phyloP scores from a whole-genome alignment of 2,888 invertebrate species.

The Unio delphinus region DNA sequence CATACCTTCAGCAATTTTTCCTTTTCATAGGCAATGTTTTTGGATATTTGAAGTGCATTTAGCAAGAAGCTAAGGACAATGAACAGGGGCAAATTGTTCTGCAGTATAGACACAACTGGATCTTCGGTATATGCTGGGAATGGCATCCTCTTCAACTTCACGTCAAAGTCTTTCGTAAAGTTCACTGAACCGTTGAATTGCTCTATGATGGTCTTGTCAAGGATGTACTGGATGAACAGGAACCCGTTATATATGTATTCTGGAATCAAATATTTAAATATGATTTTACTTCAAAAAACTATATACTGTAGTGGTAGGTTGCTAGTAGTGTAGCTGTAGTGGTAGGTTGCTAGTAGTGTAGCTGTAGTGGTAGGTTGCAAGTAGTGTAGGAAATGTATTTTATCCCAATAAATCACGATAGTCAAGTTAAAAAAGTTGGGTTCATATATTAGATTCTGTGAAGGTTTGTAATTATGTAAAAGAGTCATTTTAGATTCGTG shows the following conservation, averaged over 20 bases:
- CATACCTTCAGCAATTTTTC: conserved; percentile 74
- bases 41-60: conserved; percentile 83
- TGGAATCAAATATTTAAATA: conserved; percentile 54
- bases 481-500: no score
- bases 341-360: no score
- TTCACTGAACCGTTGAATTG: conserved; percentile 11
- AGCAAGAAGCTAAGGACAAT: conserved; percentile 88
- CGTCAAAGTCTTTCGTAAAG: conserved; percentile 71
- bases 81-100: conserved; percentile 81
- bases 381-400: no score
- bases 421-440: no score
- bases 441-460: no score
- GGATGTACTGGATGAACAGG: conserved; percentile 77
- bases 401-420: no score
- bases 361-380: no score
- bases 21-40: conserved; percentile 83
- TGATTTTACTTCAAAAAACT: no score
- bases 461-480: no score
- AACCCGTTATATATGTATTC: conserved; percentile 80
- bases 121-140: conserved; percentile 82
- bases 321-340: no score
- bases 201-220: conserved; percentile 73
- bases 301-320: no score
- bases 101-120: conserved; percentile 78
- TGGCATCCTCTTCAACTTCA: conserved; percentile 79